Conservation (phyloP, 2,113 vertebrate species). For the Fulmarus glacialis region DNA sequence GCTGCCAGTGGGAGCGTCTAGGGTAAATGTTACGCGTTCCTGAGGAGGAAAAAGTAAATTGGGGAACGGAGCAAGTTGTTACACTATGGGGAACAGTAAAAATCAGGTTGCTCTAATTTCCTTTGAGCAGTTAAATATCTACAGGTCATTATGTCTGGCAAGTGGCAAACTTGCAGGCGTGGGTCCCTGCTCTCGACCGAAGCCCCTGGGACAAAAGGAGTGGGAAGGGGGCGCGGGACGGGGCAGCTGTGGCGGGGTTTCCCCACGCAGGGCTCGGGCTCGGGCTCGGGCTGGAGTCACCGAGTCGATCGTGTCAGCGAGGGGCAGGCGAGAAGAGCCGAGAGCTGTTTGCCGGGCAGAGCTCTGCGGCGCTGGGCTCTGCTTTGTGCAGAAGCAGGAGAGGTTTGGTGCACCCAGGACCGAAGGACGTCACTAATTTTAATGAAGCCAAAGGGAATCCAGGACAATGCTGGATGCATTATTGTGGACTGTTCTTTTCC, state of each 20-base stretch:
- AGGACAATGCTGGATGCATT: not conserved
- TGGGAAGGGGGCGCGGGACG: not conserved
- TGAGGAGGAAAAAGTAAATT: conserved; percentile 79
- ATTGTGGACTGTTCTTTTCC: not conserved
- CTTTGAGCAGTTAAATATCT: conserved; percentile 81
- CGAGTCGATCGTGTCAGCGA: fast-evolving
- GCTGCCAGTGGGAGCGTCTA: conserved; percentile 71
- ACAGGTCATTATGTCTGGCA: conserved; percentile 81
- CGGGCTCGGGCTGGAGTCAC: not conserved
- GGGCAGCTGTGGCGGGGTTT: not conserved
- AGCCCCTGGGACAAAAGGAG: conserved; percentile 64
- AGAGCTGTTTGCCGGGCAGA: not conserved
- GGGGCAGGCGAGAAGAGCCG: not conserved
- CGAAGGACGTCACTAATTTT: not conserved
- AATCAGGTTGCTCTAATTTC: conserved; percentile 80
- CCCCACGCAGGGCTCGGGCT: not conserved
- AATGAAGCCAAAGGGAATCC: not conserved
- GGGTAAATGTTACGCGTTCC: conserved; percentile 70
- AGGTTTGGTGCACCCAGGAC: not conserved
- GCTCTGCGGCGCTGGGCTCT: not conserved
- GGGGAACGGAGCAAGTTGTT: conserved; percentile 71
- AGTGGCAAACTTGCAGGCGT: conserved; percentile 65
- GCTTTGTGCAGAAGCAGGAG: not conserved
- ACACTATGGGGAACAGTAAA: conserved; percentile 78
- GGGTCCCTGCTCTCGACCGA: conserved; percentile 45